These are phyloP conservation scores for Caenorhabditis sp. DNA, from an alignment of 2,888 invertebrate species.

Conservation along the genomic window DNA sequence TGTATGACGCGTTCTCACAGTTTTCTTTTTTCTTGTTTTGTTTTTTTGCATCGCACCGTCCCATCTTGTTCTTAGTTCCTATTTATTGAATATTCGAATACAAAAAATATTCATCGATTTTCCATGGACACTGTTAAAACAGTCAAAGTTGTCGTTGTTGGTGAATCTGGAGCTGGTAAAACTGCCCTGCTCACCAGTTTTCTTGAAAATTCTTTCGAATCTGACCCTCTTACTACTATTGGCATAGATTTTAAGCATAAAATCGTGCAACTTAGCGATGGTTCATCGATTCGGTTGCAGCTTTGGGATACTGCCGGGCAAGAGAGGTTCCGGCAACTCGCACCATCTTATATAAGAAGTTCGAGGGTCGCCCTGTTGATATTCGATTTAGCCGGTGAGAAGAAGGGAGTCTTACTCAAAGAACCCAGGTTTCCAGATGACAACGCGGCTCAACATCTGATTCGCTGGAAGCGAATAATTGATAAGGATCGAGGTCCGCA, in stretches of 20 bases:
- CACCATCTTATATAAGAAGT: conserved; percentile 51
- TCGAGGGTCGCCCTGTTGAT: conserved; percentile 50
- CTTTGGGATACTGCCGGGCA: conserved; percentile 58
- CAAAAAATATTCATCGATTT: neutral
- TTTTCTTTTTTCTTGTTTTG: too few species aligned
- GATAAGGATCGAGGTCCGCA: conserved; percentile 35
- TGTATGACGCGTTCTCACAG: too few species aligned
- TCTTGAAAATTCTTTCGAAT: conserved; percentile 49
- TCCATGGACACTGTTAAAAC: conserved; percentile 39
- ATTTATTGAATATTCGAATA: neutral
- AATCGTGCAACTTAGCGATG: conserved; percentile 42
- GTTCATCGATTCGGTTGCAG: conserved; percentile 49
- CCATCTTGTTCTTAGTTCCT: too few species aligned
- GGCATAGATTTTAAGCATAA: conserved; percentile 58
- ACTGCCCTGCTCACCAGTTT: conserved; percentile 49
- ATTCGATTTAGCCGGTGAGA: conserved; percentile 45
- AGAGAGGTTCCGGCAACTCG: conserved; percentile 53
- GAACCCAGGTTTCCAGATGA: conserved; percentile 20
- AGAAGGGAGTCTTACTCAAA: neutral
- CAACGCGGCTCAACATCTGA: conserved; percentile 32
- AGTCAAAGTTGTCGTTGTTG: conserved; percentile 51
- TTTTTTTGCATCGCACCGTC: too few species aligned
- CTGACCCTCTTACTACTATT: conserved; percentile 43
- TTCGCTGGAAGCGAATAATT: conserved; percentile 46
- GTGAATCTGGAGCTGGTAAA: conserved; percentile 53